Evolutionary conservation across 2,797 vertebrate genomes (phyloP), one percentile per base, ranked within the genome.

Genomic region (Phaenicophaeus curvirostris): DNA sequence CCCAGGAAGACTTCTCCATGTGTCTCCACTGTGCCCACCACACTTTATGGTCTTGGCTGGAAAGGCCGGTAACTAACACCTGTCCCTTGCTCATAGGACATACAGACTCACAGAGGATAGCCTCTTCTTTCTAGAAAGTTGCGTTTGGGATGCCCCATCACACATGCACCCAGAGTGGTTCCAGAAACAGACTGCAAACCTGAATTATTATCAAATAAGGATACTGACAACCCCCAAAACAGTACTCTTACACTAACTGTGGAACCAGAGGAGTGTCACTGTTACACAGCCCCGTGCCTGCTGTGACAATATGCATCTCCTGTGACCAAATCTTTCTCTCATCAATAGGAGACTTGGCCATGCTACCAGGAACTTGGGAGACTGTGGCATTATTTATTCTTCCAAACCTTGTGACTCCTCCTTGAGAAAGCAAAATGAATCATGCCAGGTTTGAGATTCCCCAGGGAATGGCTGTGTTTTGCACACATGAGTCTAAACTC

Each of bases 401-500:
- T 92, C 42, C 57, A 85, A n/a, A 23, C 33, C 14, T 74, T 55
- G 44, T 1, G 7, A 72, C 65, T 94, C 37, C 61, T 92, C 35
- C 15, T 39, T 33, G 57, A 72, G 67, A 91, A 91, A 90, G 54
- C 54, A 77, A 87, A 91, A 95, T 93, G 33, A 93, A 91, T 85
- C 86, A 93, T 74, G 39, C 77, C 81, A 91, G 66, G 78, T 62
- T 77, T 89, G 75, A 89, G 82, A 89, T 83, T 91, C 78, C 54
- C 85, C 85, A 90, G 91, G 79, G 67, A 94, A 67, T 28, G 61
- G 19, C 77, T 89, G 59, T 41, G n/a, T 83, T 95, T 93, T 44
- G 85, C 85, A 74, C 85, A 71, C 48, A 86, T 61, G 77, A 79
- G 80, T 87, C 90, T 71, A 84, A 95, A 91, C 50, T 85, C 1